Evolutionary conservation across 2,797 vertebrate species (phyloP).

Genomic region (Adelosebastes latens): DNA sequence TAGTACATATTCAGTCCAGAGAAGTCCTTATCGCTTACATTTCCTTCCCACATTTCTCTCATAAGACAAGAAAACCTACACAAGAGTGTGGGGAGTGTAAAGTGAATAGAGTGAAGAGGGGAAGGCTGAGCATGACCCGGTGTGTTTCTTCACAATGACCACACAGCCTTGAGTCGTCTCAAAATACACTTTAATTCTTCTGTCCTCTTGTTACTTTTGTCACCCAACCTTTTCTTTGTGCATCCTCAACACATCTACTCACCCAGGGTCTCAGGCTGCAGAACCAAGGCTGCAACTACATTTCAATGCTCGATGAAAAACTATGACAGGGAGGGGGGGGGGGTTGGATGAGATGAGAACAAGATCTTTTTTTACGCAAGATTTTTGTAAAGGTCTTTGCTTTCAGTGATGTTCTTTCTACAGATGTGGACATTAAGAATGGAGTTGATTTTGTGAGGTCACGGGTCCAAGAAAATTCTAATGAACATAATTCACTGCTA

Average conservation of each 20-base stretch:
- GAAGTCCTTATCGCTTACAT: neutral
- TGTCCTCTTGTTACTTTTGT: conserved; percentile 10
- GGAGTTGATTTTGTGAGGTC: neutral
- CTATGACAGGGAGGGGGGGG: neutral
- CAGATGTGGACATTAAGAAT: neutral
- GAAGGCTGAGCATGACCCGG: neutral
- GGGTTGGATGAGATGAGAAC: neutral
- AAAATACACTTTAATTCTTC: conserved; percentile 20
- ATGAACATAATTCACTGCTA: neutral
- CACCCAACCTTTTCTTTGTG: conserved; percentile 27
- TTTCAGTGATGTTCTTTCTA: conserved; percentile 31
- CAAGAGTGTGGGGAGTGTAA: neutral
- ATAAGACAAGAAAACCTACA: neutral
- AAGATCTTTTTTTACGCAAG: neutral
- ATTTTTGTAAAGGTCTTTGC: conserved; percentile 21
- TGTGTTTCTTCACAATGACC: conserved; percentile 26
- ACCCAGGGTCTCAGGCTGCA: neutral
- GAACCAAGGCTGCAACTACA: conserved; percentile 50
- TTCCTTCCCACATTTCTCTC: neutral
- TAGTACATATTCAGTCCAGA: accelerated
- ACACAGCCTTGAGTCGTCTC: conserved; percentile 45
- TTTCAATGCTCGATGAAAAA: conserved; percentile 18
- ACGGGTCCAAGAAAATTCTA: neutral
- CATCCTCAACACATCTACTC: conserved; percentile 6
- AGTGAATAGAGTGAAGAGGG: neutral